Percentiles rank a stretch among this genome's conserved stretches.
phyloP scores from a whole-genome alignment of 92 coral and sea anemone genomes.

The Virgularia gustaviana region DNA sequence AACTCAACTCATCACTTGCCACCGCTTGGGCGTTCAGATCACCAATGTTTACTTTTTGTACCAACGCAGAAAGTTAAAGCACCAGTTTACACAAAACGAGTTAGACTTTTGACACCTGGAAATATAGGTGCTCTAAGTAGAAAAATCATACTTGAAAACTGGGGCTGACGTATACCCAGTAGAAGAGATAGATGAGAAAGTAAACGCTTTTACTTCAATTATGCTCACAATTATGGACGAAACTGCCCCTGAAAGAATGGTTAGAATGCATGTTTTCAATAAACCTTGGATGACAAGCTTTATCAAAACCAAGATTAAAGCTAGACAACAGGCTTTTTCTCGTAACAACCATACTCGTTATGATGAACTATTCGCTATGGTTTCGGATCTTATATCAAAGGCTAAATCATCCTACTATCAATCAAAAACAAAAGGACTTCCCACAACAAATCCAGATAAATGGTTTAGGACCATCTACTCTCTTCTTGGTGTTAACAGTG shows the following conservation, averaged over 20 bases:
- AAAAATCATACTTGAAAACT: constrained; percentile 32
- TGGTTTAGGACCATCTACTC: constrained; percentile 23
- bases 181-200: constrained; percentile 47
- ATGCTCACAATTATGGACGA: constrained; percentile 13
- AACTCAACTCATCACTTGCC: constrained; percentile 9
- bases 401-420: constrained; percentile 15
- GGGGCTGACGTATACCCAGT: constrained; percentile 53
- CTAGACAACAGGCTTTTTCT: constrained; percentile 18
- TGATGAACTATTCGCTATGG: not conserved
- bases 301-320: constrained; percentile 18
- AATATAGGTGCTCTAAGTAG: constrained; percentile 36
- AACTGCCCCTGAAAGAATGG: constrained; percentile 12
- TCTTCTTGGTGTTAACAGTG: constrained; percentile 5
- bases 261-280: constrained; percentile 9
- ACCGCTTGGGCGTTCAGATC: constrained; percentile 37
- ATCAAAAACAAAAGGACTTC: not conserved
- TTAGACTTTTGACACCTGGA: constrained; percentile 1
- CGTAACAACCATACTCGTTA: constrained; percentile 2
- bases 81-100: not conserved
- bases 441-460: not conserved
- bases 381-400: constrained; percentile 4
- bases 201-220: constrained; percentile 41
- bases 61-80: constrained; percentile 7
- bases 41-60: constrained; percentile 41
- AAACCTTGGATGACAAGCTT: constrained; percentile 31